Evolutionary conservation across 2,888 invertebrate species (phyloP), one percentile per base, ranked within the genome.

Genomic region (Caenorhabditis sp.): DNA sequence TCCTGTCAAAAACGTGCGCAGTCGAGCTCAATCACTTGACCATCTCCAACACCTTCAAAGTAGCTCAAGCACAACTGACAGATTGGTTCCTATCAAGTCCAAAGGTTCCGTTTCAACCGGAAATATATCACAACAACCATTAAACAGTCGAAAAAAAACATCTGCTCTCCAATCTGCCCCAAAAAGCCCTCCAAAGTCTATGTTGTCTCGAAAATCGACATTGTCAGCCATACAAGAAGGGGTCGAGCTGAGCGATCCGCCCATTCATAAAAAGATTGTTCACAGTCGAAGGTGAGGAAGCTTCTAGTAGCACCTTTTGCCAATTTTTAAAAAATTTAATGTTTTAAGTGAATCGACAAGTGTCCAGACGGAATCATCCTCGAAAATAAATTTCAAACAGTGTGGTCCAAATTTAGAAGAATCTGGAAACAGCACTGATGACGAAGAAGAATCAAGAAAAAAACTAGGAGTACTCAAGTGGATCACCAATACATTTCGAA

Each of bases 1-100:
- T 6, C 87, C 88, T 37, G 82, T 89, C 24, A 89, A 88, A 80
- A 89, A 89, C 56, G 88, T 89, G 24, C 83, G 89, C 9, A 85
- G 87, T 51, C 76, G 89, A 8, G 89, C 89, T 47, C 88, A 89
- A 69, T 83, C 84, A 40, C 78, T 89, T n/a, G 86, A 89, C 32
- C 87, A 89, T 44, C 80, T 89, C 28, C 78, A 82, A 37, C 50
- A 80, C 72, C 71, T 81, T 40, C 83, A 86, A 68, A 83, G 78
- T 35, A 67, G 79, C 24, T 22, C 58, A 0, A 76, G 67, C 53
- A 53, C 80, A 1, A 68, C 68, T 35, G 84, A 82, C 26, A 71
- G 83, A 6, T 50, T 83, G 3, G 72, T 82, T 11, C 83, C 87
- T 22, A 64, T 83, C 9, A 81, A 78, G 35, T 85, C 86, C 5